phyloP scores from a whole-genome alignment of 2,113 vertebrate species.

The Zootoca vivipara region DNA sequence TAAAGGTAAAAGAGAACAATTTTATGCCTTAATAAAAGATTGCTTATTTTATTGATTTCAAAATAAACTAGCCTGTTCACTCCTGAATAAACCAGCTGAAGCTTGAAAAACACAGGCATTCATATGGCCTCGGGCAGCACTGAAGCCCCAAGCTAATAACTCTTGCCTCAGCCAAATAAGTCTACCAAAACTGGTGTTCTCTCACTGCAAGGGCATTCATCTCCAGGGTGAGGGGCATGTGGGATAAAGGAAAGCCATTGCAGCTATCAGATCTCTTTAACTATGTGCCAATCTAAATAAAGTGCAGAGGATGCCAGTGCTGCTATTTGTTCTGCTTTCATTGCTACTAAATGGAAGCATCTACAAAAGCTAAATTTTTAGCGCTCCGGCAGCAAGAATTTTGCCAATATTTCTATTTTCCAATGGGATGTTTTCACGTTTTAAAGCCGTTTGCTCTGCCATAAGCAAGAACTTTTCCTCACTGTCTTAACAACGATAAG shows the following conservation, averaged over 20 bases:
- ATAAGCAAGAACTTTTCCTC: conserved; percentile 39
- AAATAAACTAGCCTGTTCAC: conserved; percentile 62
- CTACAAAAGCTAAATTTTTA: conserved; percentile 27
- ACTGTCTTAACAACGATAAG: conserved; percentile 37
- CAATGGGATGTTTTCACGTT: conserved; percentile 1
- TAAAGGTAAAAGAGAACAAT: conserved; percentile 56
- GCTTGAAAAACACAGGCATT: conserved; percentile 47
- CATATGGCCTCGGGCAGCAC: conserved; percentile 30
- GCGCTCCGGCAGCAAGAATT: conserved; percentile 2
- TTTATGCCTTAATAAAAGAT: conserved; percentile 63
- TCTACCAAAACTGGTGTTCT: conserved; percentile 14
- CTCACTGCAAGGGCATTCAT: conserved; percentile 40
- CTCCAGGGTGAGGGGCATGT: conserved; percentile 19
- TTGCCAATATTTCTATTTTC: conserved; percentile 6
- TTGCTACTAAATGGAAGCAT: not conserved
- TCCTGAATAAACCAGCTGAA: conserved; percentile 67
- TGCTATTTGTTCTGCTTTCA: not conserved
- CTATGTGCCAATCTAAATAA: conserved; percentile 37
- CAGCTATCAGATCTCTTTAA: conserved; percentile 31
- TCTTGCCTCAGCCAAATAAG: conserved; percentile 49
- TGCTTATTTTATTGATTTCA: conserved; percentile 72
- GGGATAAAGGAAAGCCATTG: conserved; percentile 23
- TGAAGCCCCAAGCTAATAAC: conserved; percentile 63
- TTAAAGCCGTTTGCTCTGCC: not conserved
- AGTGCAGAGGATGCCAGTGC: conserved; percentile 5